These are phyloP conservation scores for Eunapius fragilis DNA, from an alignment of 37 sponge, comb jelly and placozoan species.

Conservation along the genomic window DNA sequence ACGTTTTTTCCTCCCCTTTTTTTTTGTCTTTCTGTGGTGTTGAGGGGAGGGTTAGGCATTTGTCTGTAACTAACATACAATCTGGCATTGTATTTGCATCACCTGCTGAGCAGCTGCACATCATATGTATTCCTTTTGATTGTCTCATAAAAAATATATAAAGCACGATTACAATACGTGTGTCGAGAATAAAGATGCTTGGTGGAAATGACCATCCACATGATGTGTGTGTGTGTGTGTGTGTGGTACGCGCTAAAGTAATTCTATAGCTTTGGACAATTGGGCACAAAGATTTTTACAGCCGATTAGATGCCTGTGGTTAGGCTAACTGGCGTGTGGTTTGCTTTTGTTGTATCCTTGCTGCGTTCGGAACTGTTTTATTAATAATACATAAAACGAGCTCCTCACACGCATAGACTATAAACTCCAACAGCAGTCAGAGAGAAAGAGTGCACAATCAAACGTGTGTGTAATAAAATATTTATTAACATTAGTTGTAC, in stretches of 20 bases:
- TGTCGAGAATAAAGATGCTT: neutral
- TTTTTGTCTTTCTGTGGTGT: neutral
- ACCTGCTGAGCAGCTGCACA: constrained; percentile 24
- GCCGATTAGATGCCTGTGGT: neutral
- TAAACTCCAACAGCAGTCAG: no score
- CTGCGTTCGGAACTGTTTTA: no score
- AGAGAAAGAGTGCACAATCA: no score
- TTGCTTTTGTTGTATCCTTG: neutral
- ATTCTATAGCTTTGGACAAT: neutral
- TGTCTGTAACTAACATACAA: constrained; percentile 10
- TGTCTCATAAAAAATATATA: neutral
- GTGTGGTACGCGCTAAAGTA: neutral
- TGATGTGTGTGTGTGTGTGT: neutral
- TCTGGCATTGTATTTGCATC: constrained; percentile 33
- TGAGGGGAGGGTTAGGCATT: neutral
- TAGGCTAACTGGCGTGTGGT: neutral
- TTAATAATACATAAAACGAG: no score
- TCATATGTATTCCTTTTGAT: constrained; percentile 1
- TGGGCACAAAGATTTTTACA: neutral
- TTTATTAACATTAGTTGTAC: no score
- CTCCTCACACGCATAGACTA: no score
- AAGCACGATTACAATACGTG: neutral
- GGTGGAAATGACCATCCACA: neutral
- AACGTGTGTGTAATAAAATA: no score
- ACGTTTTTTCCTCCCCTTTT: neutral